Conservation (phyloP, 2,888 invertebrate genomes). For the Macropis europaea region DNA sequence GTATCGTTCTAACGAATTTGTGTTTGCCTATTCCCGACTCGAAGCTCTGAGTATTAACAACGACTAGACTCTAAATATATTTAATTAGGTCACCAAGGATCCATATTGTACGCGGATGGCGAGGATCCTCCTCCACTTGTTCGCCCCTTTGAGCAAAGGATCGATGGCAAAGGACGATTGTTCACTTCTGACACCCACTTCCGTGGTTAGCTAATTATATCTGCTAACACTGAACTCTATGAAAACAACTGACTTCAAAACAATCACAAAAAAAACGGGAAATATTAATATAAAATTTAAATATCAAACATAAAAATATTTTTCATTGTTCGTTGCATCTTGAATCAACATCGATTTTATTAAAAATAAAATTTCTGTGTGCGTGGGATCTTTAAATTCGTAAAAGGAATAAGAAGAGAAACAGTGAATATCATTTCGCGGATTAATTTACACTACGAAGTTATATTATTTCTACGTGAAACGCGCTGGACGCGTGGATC, state of each 20-base stretch:
- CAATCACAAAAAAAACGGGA: background rate
- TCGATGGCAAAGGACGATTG: conserved; percentile 29
- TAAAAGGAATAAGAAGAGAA: no score
- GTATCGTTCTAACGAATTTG: background rate
- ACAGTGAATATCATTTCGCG: background rate
- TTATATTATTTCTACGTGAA: no score
- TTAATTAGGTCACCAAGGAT: conserved; percentile 47
- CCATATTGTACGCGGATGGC: conserved; percentile 1
- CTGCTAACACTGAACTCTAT: background rate
- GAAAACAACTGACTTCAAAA: background rate
- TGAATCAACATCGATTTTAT: no score
- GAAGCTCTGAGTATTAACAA: conserved; percentile 46
- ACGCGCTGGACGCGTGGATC: background rate
- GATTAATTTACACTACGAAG: background rate
- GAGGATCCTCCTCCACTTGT: conserved; percentile 42
- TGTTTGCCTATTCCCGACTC: conserved; percentile 2
- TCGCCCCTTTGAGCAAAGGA: conserved; percentile 47
- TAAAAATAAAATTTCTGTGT: no score
- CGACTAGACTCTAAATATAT: conserved; percentile 40
- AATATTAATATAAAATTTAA: no score
- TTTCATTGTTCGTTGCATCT: no score
- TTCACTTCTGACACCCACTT: conserved; percentile 12
- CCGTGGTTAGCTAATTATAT: background rate
- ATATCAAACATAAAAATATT: no score
- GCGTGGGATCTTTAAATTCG: no score